phyloP scores from a whole-genome alignment of 2,888 invertebrate species.

The Biston betularia region DNA sequence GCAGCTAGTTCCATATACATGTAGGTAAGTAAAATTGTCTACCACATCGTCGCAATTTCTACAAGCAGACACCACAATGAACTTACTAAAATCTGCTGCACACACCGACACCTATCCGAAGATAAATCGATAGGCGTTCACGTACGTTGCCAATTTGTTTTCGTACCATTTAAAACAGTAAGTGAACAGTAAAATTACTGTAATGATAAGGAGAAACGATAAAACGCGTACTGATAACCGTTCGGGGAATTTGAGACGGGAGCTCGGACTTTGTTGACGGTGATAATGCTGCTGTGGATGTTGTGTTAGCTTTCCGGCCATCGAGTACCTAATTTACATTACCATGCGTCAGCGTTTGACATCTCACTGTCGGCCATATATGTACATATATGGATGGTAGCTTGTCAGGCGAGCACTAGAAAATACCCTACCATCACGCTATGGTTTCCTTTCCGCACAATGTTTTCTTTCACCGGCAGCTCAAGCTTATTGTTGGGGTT shows the following conservation, averaged over 20 bases:
- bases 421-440: too few relatives aligned
- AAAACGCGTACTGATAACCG: slow-evolving; percentile 23
- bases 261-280: slow-evolving; percentile 10
- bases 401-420: too few relatives aligned
- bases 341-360: not conserved
- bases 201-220: slow-evolving; percentile 23
- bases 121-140: slow-evolving; percentile 24
- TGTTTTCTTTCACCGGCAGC: too few relatives aligned
- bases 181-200: slow-evolving; percentile 24
- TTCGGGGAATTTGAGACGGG: slow-evolving; percentile 24
- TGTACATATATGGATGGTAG: too few relatives aligned
- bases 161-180: slow-evolving; percentile 23
- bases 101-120: slow-evolving; percentile 24
- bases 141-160: slow-evolving; percentile 20
- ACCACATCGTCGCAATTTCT: too few relatives aligned
- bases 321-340: not conserved
- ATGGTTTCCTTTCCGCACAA: too few relatives aligned
- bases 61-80: too few relatives aligned
- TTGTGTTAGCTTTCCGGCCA: slow-evolving; percentile 9
- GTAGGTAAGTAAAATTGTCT: too few relatives aligned
- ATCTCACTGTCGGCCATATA: not conserved
- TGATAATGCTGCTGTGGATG: slow-evolving; percentile 13
- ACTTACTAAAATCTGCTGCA: slow-evolving; percentile 5
- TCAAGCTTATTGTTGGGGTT: too few relatives aligned
- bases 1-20: too few relatives aligned